These are phyloP conservation scores for Hedychridium roseum DNA, from an alignment of 2,888 invertebrate species.

Conservation along the genomic window DNA sequence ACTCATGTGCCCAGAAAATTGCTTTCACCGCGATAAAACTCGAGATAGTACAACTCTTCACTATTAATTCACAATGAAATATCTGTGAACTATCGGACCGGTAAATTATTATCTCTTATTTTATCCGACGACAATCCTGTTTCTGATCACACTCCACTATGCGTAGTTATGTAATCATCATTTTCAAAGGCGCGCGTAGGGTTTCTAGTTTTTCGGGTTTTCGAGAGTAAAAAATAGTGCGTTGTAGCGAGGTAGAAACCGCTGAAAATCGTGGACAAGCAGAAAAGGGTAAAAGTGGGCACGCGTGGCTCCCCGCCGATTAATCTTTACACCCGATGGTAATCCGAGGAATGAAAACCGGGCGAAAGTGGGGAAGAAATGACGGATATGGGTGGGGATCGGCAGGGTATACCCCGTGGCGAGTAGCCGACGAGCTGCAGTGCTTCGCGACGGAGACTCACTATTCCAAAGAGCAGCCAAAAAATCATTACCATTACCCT, in stretches of 20 bases:
- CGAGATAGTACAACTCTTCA: not conserved
- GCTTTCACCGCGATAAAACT: not conserved
- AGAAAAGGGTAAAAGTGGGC: slow-evolving; percentile 1
- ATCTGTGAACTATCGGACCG: too few species aligned
- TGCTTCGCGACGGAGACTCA: slow-evolving; percentile 51
- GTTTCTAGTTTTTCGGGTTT: too few species aligned
- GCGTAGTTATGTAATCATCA: too few species aligned
- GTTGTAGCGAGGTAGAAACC: slow-evolving; percentile 1
- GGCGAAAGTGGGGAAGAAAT: slow-evolving; percentile 58
- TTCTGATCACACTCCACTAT: too few species aligned
- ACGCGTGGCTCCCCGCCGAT: too few species aligned
- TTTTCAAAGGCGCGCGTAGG: too few species aligned
- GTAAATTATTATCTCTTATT: too few species aligned
- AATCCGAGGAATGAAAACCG: slow-evolving; percentile 44
- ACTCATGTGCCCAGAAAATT: not conserved
- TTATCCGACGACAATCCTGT: too few species aligned
- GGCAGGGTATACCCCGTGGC: slow-evolving; percentile 55
- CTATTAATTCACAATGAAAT: slow-evolving; percentile 1
- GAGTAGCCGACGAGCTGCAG: slow-evolving; percentile 49
- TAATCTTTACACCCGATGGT: slow-evolving; percentile 37
- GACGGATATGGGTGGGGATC: slow-evolving; percentile 52
- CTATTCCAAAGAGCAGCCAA: slow-evolving; percentile 49
- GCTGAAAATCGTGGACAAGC: not conserved
- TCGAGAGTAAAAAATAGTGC: too few species aligned
- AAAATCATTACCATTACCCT: slow-evolving; percentile 27